Conservation (phyloP, 23 tunicate species). For the Ascidia mentula region DNA sequence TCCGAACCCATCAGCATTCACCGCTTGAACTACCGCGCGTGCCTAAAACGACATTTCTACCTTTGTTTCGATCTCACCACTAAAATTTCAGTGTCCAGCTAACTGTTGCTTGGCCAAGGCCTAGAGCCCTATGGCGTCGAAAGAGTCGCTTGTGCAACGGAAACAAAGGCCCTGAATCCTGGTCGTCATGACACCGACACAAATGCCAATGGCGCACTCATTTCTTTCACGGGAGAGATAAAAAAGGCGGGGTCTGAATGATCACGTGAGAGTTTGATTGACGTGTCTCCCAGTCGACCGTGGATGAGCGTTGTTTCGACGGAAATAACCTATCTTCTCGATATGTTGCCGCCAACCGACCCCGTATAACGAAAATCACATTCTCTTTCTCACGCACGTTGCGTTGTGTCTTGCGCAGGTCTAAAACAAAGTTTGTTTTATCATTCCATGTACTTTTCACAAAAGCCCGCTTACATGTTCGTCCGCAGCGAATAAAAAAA, state of each 20-base stretch:
- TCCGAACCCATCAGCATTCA: conserved; percentile 13
- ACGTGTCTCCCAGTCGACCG: too few relatives aligned
- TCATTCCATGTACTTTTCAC: too few relatives aligned
- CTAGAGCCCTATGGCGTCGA: neutral
- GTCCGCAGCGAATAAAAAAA: too few relatives aligned
- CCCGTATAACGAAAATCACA: neutral
- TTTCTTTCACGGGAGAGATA: too few relatives aligned
- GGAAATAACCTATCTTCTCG: neutral
- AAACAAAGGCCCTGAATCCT: too few relatives aligned
- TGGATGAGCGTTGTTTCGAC: conserved; percentile 1
- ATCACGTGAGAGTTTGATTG: too few relatives aligned
- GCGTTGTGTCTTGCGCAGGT: neutral
- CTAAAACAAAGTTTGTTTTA: too few relatives aligned
- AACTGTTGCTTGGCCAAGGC: neutral
- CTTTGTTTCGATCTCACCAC: neutral
- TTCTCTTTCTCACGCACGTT: neutral
- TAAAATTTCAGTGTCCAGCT: neutral
- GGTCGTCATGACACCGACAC: too few relatives aligned
- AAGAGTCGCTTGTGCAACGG: too few relatives aligned
- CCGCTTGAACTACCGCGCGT: conserved; percentile 4
- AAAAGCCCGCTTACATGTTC: too few relatives aligned
- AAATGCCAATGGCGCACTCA: too few relatives aligned
- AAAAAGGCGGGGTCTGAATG: too few relatives aligned
- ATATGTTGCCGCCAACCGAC: conserved; percentile 10
- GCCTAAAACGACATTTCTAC: neutral